Conservation (phyloP, 1,140 invertebrate genomes). For the Laupala kohalensis region DNA sequence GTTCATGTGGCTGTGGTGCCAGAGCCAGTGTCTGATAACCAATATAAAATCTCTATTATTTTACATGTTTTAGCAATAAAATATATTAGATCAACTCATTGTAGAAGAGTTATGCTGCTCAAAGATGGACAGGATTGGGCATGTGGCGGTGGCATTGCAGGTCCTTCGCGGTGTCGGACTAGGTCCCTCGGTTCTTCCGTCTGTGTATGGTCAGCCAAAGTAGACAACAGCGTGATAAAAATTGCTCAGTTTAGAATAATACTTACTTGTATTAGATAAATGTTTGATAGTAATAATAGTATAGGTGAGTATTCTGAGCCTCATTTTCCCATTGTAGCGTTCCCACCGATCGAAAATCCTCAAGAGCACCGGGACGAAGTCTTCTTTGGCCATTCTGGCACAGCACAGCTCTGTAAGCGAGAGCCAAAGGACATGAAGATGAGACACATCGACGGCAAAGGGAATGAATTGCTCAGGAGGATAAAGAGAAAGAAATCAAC, state of each 20-base stretch:
- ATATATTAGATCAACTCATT: no score
- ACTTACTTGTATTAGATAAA: constrained; percentile 46
- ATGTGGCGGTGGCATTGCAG: no score
- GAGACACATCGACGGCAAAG: background rate
- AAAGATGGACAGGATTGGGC: no score
- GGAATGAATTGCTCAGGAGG: background rate
- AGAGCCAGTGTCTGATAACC: no score
- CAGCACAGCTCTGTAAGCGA: constrained; percentile 39
- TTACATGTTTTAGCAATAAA: no score
- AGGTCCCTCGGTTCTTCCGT: no score
- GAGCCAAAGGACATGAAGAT: constrained; percentile 11
- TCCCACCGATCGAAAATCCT: constrained; percentile 51
- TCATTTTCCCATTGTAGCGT: constrained; percentile 44
- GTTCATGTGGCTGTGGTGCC: no score
- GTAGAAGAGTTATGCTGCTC: no score
- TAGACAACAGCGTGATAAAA: no score
- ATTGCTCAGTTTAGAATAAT: constrained; percentile 10
- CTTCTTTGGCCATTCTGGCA: constrained; percentile 44
- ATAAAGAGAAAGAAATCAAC: background rate
- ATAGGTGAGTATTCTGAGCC: constrained; percentile 44
- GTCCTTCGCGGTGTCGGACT: no score
- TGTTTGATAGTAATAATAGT: constrained; percentile 45
- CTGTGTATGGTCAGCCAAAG: no score
- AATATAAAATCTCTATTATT: no score
- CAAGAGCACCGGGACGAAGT: constrained; percentile 39